Base-by-base conservation (phyloP, 2,888 invertebrate species). In the Diaphora mendica region DNA sequence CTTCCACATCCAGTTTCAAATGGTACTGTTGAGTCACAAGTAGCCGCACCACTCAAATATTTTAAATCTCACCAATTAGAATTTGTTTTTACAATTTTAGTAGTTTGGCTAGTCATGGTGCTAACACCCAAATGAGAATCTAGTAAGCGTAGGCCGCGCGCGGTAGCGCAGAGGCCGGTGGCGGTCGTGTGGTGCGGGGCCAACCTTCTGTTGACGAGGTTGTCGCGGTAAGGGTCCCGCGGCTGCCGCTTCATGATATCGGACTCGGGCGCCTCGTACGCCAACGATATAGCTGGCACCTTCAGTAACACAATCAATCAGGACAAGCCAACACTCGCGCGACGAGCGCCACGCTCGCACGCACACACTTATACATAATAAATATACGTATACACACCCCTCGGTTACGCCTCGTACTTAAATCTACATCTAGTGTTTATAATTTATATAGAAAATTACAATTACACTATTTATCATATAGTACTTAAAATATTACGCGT, bases 181-280 rank as follows among this genome's bases (percentile, higher is more conserved):
- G 84, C 83, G 80, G 79, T 78, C 77, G 85, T 59, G 66, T 85
- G 86, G 89, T 91, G 91, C 91, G 90, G 82, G 88, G 91, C 97
- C 97, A 97, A 99, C 98, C 99, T 99, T 98, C 98, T 98, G 97
- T 99, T 99, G 96, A 99, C 99, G 97, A 99, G 98, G 97, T 99
- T 99, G 97, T 99, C 99, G 96, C 98, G 98, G 97, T 98, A 98
- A 94, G 99, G 99, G 97, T 99, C 98, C 97, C 99, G 98, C 93
- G 99, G 99, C 97, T 98, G 98, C 96, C 99, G 97, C 97, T 99
- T 99, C 99, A 99, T 99, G 96, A 99, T 99, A 97, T 99, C 99
- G 96, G 98, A 98, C 97, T 99, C 99, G 96, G 99, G 98, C 96
- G 98, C 98, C 97, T 99, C 99, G 97, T 99, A 99, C 96, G 99